phyloP scores from a whole-genome alignment of 2,888 invertebrate genomes.

The Melitaea athalia region DNA sequence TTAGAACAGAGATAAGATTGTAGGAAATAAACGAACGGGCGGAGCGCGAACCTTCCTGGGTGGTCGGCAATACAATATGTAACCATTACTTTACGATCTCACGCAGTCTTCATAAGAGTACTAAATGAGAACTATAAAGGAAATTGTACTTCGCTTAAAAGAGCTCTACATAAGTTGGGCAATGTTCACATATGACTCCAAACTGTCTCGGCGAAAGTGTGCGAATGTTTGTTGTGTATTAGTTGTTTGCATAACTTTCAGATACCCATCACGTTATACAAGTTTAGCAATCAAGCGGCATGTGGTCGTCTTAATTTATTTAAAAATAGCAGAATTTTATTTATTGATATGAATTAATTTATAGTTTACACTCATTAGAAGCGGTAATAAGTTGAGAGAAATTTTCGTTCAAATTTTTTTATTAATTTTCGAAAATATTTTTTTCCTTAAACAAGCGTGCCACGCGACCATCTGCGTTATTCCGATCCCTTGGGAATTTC shows the following conservation, averaged over 20 bases:
- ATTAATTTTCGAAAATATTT: no score
- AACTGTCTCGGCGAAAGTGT: constrained; percentile 80
- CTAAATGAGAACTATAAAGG: constrained; percentile 31
- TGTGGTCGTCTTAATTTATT: constrained; percentile 53
- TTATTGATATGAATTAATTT: constrained; percentile 11
- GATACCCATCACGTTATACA: constrained; percentile 65
- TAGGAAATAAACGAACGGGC: constrained; percentile 66
- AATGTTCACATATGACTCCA: constrained; percentile 50
- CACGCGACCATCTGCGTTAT: no score
- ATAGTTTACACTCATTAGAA: background rate
- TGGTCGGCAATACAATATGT: constrained; percentile 64
- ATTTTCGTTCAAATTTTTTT: background rate
- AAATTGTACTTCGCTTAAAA: constrained; percentile 16
- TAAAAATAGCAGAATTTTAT: constrained; percentile 6
- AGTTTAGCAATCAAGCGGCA: constrained; percentile 60
- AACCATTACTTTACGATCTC: constrained; percentile 58
- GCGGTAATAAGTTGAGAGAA: background rate
- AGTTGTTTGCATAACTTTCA: constrained; percentile 67
- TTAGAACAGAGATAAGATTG: constrained; percentile 69
- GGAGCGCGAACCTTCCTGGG: constrained; percentile 62
- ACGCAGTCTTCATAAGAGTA: constrained; percentile 39
- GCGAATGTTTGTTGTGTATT: constrained; percentile 54
- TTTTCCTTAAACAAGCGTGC: no score
- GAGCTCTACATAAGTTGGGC: constrained; percentile 23
- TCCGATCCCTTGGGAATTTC: no score